Percentiles rank a stretch among this genome's conserved stretches.
These are phyloP conservation scores for Austrofundulus limnaeus DNA, from an alignment of 2,113 vertebrate species.

Conservation along the genomic window DNA sequence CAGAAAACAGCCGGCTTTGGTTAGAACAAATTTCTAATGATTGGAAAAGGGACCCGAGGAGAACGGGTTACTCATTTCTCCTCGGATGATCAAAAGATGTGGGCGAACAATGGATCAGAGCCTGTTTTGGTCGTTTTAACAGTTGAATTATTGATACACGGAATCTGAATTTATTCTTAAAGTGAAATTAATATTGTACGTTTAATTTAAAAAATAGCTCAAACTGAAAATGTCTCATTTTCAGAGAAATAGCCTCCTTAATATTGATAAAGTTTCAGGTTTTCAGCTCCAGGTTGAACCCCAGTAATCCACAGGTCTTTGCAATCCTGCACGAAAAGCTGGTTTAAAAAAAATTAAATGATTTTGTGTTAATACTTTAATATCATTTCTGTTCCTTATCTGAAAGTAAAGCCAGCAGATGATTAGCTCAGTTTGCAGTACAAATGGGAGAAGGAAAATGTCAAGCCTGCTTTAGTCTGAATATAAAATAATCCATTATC, in stretches of 20 bases:
- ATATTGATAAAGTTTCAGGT: too few species aligned
- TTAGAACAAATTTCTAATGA: conserved; percentile 66
- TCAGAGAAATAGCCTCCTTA: not conserved
- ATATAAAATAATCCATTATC: too few species aligned
- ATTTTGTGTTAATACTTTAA: too few species aligned
- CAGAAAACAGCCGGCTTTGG: conserved; percentile 58
- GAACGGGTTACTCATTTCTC: conserved; percentile 46
- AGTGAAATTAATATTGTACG: conserved; percentile 22
- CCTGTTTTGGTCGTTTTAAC: conserved; percentile 27
- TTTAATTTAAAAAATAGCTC: conserved; percentile 6
- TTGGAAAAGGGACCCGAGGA: conserved; percentile 44
- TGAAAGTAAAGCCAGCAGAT: too few species aligned
- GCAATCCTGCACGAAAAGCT: too few species aligned
- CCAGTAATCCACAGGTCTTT: too few species aligned
- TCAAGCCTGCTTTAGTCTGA: too few species aligned
- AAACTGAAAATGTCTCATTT: not conserved
- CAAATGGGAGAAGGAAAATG: too few species aligned
- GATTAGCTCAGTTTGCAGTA: too few species aligned
- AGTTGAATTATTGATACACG: conserved; percentile 2
- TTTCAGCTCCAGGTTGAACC: too few species aligned
- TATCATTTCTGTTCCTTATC: too few species aligned
- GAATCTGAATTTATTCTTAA: conserved; percentile 19
- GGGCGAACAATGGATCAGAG: conserved; percentile 34
- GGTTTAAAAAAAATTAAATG: too few species aligned
- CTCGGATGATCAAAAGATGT: conserved; percentile 54